Base-by-base conservation (phyloP, 2,888 invertebrate genomes). In the Sturmia bella region DNA sequence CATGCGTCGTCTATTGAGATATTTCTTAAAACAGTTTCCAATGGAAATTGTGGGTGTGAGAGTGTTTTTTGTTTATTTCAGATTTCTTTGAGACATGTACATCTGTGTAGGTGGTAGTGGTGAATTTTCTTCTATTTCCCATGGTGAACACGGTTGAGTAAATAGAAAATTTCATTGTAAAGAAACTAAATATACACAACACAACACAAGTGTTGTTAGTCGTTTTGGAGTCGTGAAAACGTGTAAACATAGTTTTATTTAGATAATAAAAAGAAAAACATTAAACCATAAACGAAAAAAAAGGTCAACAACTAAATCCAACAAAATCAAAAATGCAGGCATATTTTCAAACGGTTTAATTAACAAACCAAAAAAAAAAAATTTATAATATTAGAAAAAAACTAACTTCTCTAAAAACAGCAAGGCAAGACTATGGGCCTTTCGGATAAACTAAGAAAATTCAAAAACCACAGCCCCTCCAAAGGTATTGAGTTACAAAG, bases 401-500 rank as follows among this genome's bases (percentile, higher is more conserved):
- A 12, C 7, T 19, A 12, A 68, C 45, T 17, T 41, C 43, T n/a
- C n/a, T 63, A 13, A n/a, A 37, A 45, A 21, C 48, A 41, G 32
- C n/a, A n/a, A 32, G 7, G 7, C 17, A 15, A 32, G 13, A 61
- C 0, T 7, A 79, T 89, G 89, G 89, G 89, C 37, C 70, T 89
- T 27, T 84, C 84, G 41, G 86, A 88, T 17, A 86, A 86, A 41
- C 83, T 89, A 54, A 85, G 87, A 13, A 84, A 84, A 17, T 68
- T 86, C 7, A 84, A 85, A 21, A 84, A 85, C 37, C 85, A 81
- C 37, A 86, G 86, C 84, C 86, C 43, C 84, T 85, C 48, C 81
- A 83, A 63, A 54, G 85, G 85, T 76, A 87, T 89, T 32, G 88
- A 89, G 84, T 61, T 88, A 74, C 86, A 87, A 75, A 85, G 84